Evolutionary conservation across 2,113 vertebrate genomes (phyloP).

Genomic region (Actinemys pallida): DNA sequence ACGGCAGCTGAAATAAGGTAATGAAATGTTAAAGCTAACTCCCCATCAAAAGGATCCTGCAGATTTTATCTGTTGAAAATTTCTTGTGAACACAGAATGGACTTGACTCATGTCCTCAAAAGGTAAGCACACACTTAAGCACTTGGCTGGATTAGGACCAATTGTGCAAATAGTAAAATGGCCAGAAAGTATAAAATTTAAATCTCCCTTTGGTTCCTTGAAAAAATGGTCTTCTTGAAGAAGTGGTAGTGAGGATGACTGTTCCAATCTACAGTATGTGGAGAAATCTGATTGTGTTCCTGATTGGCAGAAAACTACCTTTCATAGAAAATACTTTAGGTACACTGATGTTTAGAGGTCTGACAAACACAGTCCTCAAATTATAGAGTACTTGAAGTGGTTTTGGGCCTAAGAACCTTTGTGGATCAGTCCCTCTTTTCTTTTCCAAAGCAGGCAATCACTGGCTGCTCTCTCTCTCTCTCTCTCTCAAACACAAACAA

Average conservation of each 20-base stretch:
- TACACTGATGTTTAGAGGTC: too few species aligned
- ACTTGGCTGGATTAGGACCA: not conserved
- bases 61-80: not conserved
- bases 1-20: not conserved
- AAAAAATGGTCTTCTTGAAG: not conserved
- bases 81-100: not conserved
- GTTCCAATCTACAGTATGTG: rapidly evolving
- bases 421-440: too few species aligned
- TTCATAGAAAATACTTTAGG: too few species aligned
- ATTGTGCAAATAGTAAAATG: not conserved
- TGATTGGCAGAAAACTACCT: too few species aligned
- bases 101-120: not conserved
- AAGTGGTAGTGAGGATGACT: not conserved
- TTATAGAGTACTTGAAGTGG: not conserved
- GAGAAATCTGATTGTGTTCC: not conserved
- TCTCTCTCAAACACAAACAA: too few species aligned
- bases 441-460: too few species aligned
- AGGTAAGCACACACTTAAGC: not conserved
- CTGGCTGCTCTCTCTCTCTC: too few species aligned
- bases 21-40: not conserved
- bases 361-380: not conserved
- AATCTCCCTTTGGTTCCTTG: not conserved
- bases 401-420: too few species aligned
- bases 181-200: not conserved
- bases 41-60: not conserved